Evolutionary conservation across 2,888 invertebrate species (phyloP), one percentile per base, ranked within the genome.

Genomic region (Polylopha cassiicola): DNA sequence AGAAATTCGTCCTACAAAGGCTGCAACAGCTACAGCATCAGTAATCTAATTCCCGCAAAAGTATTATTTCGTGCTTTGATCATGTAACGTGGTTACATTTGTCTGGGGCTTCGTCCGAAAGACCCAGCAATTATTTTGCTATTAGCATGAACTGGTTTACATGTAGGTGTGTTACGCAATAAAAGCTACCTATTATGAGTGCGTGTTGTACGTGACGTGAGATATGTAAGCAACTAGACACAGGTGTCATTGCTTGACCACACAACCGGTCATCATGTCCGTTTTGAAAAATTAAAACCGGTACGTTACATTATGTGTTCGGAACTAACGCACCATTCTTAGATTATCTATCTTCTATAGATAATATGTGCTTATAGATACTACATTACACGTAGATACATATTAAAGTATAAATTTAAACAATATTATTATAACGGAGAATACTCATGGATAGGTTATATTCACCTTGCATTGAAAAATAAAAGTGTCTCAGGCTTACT

Each of bases 101-200:
- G 55, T 44, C 50, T 45, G 39, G 31, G 27, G 37, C 38, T 46
- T 44, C 44, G 44, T 53, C 46, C 45, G 49, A 53, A 60, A 51
- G 50, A 46, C 43, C 37, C 44, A 34, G 51, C 67, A 66, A 73
- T 73, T 74, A 73, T 65, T 68, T 68, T 61, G 65, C 61, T 61
- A 73, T 73, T 69, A 69, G 65, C 53, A 58, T 60, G 53, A 59
- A 63, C 64, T 43, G 44, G 45, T 33, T 30, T 44, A 26, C 29
- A 36, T 32, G 47, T 44, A 46, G 48, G 47, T 51, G 49, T 55
- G 56, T 53, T 58, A 54, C 33, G 46, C 39, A 47, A 53, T 37
- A 34, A 34, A 34, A 34, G 41, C 41, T 36, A 41, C 41, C 36
- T 41, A 36, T 41, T 41, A 24, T 31, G 14, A 30, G 30, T 41